These are phyloP conservation scores for Sesamia nonagrioides DNA, from an alignment of 1,140 invertebrate genomes.

Conservation along the genomic window DNA sequence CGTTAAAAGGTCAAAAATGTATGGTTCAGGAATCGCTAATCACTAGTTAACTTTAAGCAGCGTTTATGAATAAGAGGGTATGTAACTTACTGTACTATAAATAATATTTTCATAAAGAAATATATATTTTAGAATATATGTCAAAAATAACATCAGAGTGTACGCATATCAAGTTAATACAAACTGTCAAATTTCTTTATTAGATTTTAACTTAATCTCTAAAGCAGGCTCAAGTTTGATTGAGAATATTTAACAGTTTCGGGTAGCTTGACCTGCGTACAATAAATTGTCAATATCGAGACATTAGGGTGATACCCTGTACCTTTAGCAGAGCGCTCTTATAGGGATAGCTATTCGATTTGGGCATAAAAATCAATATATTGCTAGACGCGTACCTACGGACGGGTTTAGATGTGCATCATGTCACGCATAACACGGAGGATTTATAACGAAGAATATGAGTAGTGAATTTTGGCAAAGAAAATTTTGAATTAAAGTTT, in stretches of 20 bases:
- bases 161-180: too few species aligned
- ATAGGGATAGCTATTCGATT: conserved; percentile 51
- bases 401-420: conserved; percentile 48
- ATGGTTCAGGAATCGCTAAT: too few species aligned
- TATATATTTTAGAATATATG: neutral
- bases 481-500: too few species aligned
- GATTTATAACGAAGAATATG: conserved; percentile 43
- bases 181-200: too few species aligned
- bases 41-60: too few species aligned
- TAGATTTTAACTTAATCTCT: too few species aligned
- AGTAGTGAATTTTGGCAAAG: neutral
- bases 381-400: conserved; percentile 52
- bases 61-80: too few species aligned
- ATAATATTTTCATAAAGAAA: neutral
- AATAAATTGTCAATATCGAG: conserved; percentile 42
- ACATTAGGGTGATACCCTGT: conserved; percentile 40
- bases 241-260: too few species aligned
- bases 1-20: too few species aligned
- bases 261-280: too few species aligned
- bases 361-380: conserved; percentile 60
- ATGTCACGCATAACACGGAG: conserved; percentile 49
- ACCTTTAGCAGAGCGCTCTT: conserved; percentile 43
- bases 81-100: too few species aligned
- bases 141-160: conserved; percentile 24
- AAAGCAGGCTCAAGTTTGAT: too few species aligned